Conservation (phyloP, 2,113 vertebrate species). For the Takifugu bimaculatus region DNA sequence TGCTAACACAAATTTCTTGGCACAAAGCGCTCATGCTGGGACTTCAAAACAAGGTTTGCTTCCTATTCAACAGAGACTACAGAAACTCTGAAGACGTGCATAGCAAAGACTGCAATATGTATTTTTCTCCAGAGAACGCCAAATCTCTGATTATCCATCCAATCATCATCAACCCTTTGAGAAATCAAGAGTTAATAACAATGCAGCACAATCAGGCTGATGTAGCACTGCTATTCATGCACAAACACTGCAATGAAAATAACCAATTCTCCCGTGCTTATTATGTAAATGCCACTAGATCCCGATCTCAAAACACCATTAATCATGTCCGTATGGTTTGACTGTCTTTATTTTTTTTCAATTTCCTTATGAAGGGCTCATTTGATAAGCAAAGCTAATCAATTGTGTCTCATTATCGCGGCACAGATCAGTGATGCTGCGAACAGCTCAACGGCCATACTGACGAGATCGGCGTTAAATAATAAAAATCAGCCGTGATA, state of each 20-base stretch:
- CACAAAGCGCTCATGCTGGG: no score
- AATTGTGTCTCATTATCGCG: constrained; percentile 68
- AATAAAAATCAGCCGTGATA: background rate
- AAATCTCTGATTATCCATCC: constrained; percentile 26
- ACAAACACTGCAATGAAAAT: constrained; percentile 21
- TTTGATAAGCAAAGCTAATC: constrained; percentile 68
- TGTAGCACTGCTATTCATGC: background rate
- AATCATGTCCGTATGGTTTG: constrained; percentile 62
- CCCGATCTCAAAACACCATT: constrained; percentile 62
- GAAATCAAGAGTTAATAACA: constrained; percentile 41
- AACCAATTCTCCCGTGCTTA: constrained; percentile 49
- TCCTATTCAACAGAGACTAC: no score
- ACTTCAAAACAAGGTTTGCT: no score
- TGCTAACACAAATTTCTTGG: no score
- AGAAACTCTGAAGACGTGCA: background rate
- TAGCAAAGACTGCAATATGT: background rate
- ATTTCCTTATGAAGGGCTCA: constrained; percentile 56
- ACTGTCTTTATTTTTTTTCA: constrained; percentile 47
- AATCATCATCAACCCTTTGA: constrained; percentile 42
- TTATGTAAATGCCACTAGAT: constrained; percentile 67
- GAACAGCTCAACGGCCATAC: constrained; percentile 41
- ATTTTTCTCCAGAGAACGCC: constrained; percentile 1
- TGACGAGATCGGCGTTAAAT: constrained; percentile 12
- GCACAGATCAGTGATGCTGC: constrained; percentile 51
- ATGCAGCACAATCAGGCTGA: constrained; percentile 37